phyloP scores from a whole-genome alignment of 2,113 vertebrate genomes.

The Crypturellus undulatus region DNA sequence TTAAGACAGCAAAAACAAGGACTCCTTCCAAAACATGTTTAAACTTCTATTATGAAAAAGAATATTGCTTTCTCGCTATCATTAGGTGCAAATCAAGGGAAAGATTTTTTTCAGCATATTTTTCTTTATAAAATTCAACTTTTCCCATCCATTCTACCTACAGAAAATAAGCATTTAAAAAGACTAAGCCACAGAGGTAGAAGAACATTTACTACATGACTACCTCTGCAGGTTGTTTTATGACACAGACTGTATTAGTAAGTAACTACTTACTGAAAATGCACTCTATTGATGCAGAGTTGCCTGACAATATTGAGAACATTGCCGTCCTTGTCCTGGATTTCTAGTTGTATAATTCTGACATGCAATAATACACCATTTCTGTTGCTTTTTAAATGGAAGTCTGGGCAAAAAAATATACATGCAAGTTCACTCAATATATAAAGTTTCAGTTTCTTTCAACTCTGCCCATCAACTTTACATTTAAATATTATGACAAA shows the following conservation, averaged over 20 bases:
- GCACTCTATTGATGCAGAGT: not conserved
- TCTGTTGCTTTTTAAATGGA: not conserved
- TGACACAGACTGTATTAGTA: not conserved
- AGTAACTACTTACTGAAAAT: not conserved
- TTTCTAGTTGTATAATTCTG: not conserved
- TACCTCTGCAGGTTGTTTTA: not conserved
- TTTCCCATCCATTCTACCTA: not conserved
- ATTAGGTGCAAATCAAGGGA: not conserved
- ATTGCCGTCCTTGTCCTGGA: not conserved
- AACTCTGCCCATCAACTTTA: not conserved
- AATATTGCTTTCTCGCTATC: not conserved
- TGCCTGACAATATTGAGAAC: not conserved
- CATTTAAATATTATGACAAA: not conserved
- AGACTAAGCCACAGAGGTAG: not conserved
- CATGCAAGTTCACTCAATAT: not conserved
- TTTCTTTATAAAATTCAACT: not conserved
- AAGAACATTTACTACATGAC: not conserved
- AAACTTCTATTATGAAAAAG: not conserved
- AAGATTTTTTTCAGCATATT: not conserved
- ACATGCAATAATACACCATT: not conserved
- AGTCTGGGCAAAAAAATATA: not conserved
- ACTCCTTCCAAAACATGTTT: not conserved
- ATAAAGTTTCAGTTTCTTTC: not conserved
- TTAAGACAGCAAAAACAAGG: not conserved
- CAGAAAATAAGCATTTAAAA: not conserved